Evolutionary conservation across 2,797 vertebrate genomes (phyloP).

Genomic region (Eulemur rubriventer): DNA sequence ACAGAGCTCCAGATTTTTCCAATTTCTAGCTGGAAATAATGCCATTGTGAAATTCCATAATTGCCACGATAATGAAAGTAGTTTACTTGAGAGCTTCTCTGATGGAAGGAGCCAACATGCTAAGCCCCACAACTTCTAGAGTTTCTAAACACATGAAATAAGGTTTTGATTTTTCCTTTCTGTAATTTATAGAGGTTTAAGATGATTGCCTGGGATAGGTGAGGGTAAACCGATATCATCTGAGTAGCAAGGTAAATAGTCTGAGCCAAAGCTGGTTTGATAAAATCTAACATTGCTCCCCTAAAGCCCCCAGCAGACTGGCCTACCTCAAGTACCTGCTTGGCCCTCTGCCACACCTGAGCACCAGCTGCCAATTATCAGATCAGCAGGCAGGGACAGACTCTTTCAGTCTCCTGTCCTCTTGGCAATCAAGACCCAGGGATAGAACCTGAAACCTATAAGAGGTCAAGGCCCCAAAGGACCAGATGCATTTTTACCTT

Average conservation of each 20-base stretch:
- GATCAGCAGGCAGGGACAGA: neutral
- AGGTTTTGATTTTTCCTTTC: neutral
- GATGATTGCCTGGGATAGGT: neutral
- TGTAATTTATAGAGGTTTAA: neutral
- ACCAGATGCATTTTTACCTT: constrained; percentile 86
- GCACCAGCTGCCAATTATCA: neutral
- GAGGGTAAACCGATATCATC: neutral
- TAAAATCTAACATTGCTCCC: neutral
- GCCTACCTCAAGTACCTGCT: neutral
- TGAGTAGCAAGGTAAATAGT: neutral
- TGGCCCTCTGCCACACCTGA: neutral
- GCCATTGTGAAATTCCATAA: constrained; percentile 37
- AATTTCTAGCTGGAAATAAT: constrained; percentile 57
- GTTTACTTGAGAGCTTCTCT: constrained; percentile 55
- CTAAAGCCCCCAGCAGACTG: neutral
- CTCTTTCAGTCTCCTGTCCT: neutral
- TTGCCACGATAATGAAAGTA: neutral
- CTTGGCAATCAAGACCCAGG: neutral
- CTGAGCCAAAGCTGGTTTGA: neutral
- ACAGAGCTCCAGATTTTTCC: constrained; percentile 52
- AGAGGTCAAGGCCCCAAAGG: neutral
- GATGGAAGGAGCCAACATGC: constrained; percentile 39
- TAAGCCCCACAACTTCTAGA: constrained; percentile 51
- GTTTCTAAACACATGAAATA: constrained; percentile 53
- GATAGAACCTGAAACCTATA: neutral